A percentile compares a stretch with the other conserved stretches of the same genome.
Evolutionary conservation across 2,888 invertebrate species (phyloP).

Genomic region (Catocala sponsa): DNA sequence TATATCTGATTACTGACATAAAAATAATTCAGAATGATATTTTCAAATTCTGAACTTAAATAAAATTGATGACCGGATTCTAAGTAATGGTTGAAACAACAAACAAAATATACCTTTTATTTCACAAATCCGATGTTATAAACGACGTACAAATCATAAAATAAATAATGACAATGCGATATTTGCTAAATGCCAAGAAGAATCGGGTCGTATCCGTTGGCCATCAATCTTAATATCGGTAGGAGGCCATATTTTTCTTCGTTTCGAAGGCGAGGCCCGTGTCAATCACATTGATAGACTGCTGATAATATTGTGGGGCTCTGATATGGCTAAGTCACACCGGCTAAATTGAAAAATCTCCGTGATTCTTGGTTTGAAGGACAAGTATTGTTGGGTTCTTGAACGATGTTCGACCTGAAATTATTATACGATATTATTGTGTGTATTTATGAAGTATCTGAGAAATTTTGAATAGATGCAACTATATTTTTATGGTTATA

Average conservation of each 20-base stretch:
- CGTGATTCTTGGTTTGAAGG: conserved; percentile 9
- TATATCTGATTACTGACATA: no score
- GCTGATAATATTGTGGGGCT: conserved; percentile 57
- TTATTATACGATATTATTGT: no score
- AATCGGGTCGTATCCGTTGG: conserved; percentile 55
- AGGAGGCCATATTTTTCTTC: conserved; percentile 82
- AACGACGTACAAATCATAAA: conserved; percentile 32
- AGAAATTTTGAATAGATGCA: no score
- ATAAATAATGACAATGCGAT: conserved; percentile 58
- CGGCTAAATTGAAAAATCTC: conserved; percentile 44
- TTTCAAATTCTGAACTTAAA: not conserved
- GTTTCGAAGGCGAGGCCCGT: conserved; percentile 66
- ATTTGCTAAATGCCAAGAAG: conserved; percentile 59
- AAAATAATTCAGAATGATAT: not conserved
- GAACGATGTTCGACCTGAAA: not conserved
- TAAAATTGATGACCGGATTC: conserved; percentile 15
- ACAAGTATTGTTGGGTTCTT: conserved; percentile 10
- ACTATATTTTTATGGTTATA: no score
- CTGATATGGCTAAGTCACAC: conserved; percentile 33
- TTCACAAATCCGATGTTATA: conserved; percentile 12
- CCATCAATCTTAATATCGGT: conserved; percentile 83
- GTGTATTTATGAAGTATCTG: no score
- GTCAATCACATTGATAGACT: conserved; percentile 79
- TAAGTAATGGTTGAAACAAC: conserved; percentile 13
- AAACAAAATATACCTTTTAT: conserved; percentile 2